Percentiles rank a stretch among this genome's conserved stretches.
Evolutionary conservation across 2,113 vertebrate species (phyloP).

Genomic region (Plecturocebus donacophilus): DNA sequence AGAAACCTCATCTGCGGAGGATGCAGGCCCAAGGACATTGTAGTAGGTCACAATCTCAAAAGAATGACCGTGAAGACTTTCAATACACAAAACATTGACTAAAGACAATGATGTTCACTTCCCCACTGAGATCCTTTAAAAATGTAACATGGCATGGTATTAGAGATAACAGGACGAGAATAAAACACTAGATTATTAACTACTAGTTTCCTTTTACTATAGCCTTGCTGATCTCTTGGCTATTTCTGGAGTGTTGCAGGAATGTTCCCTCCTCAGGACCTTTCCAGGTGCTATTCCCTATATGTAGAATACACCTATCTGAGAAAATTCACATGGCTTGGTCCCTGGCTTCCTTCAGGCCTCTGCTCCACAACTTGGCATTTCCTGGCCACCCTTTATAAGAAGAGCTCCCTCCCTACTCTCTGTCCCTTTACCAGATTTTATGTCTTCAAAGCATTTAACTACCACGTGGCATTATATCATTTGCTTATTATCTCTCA

Average conservation of each 20-base stretch:
- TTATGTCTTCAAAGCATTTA: background rate
- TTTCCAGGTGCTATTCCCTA: background rate
- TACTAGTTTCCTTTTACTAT: background rate
- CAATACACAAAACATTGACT: slow-evolving; percentile 56
- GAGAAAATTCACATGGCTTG: background rate
- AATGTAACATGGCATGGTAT: background rate
- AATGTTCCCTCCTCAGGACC: background rate
- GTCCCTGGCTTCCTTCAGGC: background rate
- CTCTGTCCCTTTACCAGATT: background rate
- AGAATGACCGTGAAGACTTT: slow-evolving; percentile 57
- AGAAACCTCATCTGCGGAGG: slow-evolving; percentile 25
- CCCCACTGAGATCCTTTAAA: slow-evolving; percentile 59
- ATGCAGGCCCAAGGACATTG: slow-evolving; percentile 19
- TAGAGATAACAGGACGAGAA: background rate
- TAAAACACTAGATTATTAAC: background rate
- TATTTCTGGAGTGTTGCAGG: background rate
- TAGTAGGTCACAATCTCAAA: slow-evolving; percentile 64
- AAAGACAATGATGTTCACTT: slow-evolving; percentile 56
- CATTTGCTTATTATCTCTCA: background rate
- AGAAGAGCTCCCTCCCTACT: background rate
- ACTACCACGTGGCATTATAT: background rate
- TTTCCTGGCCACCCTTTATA: background rate
- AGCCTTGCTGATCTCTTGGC: background rate
- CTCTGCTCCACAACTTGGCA: background rate
- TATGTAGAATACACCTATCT: background rate